These are phyloP conservation scores for Tenthredo amoena DNA, from an alignment of 2,888 invertebrate genomes.

Conservation along the genomic window DNA sequence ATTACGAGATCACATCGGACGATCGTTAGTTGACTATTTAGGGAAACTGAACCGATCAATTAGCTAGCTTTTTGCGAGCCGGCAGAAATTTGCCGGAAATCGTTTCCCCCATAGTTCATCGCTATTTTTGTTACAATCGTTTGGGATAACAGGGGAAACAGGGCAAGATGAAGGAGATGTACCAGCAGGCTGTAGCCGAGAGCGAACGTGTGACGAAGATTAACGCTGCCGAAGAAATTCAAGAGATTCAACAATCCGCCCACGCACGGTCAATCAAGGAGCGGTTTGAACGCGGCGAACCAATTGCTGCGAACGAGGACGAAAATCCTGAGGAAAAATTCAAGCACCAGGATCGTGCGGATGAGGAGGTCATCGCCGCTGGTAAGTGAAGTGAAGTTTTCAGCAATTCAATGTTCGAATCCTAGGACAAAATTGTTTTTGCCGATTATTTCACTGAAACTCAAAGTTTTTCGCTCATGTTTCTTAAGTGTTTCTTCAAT, in stretches of 20 bases:
- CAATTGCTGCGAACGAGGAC: constrained; percentile 81
- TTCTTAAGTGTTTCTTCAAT: not conserved
- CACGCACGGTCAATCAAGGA: constrained; percentile 86
- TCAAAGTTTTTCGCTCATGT: not conserved
- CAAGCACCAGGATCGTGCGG: constrained; percentile 83
- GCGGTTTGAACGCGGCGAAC: constrained; percentile 89
- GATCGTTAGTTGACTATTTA: not conserved
- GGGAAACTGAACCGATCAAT: not conserved
- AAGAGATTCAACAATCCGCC: constrained; percentile 76
- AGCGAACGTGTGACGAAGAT: constrained; percentile 82
- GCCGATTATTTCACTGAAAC: not conserved
- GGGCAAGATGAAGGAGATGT: constrained; percentile 94
- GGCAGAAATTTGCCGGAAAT: not conserved
- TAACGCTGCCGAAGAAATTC: constrained; percentile 75
- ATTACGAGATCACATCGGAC: not conserved
- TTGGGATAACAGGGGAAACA: constrained; percentile 87
- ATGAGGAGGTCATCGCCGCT: constrained; percentile 89
- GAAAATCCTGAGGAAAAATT: constrained; percentile 78
- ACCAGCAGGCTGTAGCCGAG: constrained; percentile 93
- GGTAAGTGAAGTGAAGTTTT: constrained; percentile 78
- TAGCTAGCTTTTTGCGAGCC: not conserved
- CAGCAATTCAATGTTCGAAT: not conserved
- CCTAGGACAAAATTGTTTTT: too few relatives aligned
- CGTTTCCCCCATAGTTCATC: not conserved
- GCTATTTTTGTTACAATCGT: constrained; percentile 54